A percentile compares a stretch with the other conserved stretches of the same genome.
phyloP scores from a whole-genome alignment of 2,797 vertebrate species.

The Telmatherina bonti region DNA sequence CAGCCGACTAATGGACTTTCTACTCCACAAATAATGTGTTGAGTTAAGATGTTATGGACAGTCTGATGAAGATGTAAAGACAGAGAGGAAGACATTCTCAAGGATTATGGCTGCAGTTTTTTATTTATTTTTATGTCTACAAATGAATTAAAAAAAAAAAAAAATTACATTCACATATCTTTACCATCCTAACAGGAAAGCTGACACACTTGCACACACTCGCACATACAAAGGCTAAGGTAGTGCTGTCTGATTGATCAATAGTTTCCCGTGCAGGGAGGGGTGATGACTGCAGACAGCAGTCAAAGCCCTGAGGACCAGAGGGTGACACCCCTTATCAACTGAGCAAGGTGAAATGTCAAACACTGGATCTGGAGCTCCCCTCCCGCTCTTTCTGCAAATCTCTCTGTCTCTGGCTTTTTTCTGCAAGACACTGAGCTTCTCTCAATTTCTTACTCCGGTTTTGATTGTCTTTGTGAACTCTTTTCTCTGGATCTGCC shows the following conservation, averaged over 20 bases:
- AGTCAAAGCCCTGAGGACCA: conserved; percentile 80
- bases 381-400: conserved; percentile 42
- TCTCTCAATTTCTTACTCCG: conserved; percentile 34
- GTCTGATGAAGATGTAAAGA: conserved; percentile 56
- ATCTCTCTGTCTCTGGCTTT: conserved; percentile 13
- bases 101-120: conserved; percentile 17
- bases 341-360: conserved; percentile 84
- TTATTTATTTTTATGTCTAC: conserved; percentile 57
- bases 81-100: conserved; percentile 35
- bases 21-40: conserved; percentile 76
- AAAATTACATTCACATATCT: conserved; percentile 1
- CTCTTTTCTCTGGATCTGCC: conserved; percentile 44
- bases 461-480: conserved; percentile 51
- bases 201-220: conserved; percentile 39
- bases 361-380: conserved; percentile 78
- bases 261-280: conserved; percentile 81
- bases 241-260: conserved; percentile 78
- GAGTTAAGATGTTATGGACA: conserved; percentile 69
- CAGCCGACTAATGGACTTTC: conserved; percentile 77
- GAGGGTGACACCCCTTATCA: conserved; percentile 84
- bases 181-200: conserved; percentile 33
- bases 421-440: conserved; percentile 30
- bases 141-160: conserved; percentile 21
- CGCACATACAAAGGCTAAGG: conserved; percentile 48
- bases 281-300: conserved; percentile 80